Conservation (phyloP, 2,888 invertebrate species). For the Drosophila mercatorum region DNA sequence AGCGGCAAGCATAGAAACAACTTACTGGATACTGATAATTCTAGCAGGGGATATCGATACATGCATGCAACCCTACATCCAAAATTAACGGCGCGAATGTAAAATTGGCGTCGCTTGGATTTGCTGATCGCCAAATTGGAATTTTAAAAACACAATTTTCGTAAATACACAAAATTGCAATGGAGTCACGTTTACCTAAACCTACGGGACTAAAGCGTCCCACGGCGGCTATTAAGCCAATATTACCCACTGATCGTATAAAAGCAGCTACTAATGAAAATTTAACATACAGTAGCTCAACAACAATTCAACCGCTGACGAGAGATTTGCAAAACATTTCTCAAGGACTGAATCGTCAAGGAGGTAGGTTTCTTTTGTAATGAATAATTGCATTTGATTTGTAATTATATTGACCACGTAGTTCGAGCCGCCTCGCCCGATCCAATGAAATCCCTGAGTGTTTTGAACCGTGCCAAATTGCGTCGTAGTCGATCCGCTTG, state of each 20-base stretch:
- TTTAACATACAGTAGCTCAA: conserved; percentile 49
- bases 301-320: conserved; percentile 44
- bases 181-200: conserved; percentile 86
- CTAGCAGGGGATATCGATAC: conserved; percentile 9
- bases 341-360: conserved; percentile 34
- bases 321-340: conserved; percentile 63
- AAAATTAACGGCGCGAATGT: conserved; percentile 67
- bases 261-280: conserved; percentile 55
- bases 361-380: conserved; percentile 58
- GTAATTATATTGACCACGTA: conserved; percentile 13
- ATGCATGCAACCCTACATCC: conserved; percentile 48
- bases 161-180: conserved; percentile 47
- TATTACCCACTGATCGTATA: conserved; percentile 83
- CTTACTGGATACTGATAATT: neutral
- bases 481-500: conserved; percentile 81
- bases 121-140: conserved; percentile 11
- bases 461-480: conserved; percentile 60
- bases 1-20: neutral
- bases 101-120: conserved; percentile 61
- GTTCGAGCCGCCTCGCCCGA: conserved; percentile 81
- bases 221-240: conserved; percentile 61
- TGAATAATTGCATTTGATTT: neutral
- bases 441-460: conserved; percentile 26
- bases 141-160: neutral
- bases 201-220: conserved; percentile 80